Evolutionary conservation across 2,113 vertebrate species (phyloP).

Genomic region (human (Homo sapiens)): DNA sequence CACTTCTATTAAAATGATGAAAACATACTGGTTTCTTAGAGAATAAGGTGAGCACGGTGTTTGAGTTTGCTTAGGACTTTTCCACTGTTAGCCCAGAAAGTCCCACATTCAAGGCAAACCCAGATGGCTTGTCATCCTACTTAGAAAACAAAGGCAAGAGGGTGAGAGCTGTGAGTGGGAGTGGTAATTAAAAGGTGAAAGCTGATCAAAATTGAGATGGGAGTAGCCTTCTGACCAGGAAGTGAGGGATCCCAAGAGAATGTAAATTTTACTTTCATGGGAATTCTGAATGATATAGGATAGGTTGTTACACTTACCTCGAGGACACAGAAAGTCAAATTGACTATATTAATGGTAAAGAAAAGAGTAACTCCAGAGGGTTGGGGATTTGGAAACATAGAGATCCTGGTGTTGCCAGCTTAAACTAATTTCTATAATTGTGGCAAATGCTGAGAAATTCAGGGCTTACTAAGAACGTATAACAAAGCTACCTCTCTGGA

Average conservation of each 20-base stretch:
- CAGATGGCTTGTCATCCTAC: not conserved
- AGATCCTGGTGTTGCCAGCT: not conserved
- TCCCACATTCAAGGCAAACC: not conserved
- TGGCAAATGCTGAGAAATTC: not conserved
- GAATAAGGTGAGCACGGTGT: not conserved
- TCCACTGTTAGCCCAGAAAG: not conserved
- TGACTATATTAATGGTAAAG: not conserved
- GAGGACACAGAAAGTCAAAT: not conserved
- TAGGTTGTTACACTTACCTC: not conserved
- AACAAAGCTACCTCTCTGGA: no score
- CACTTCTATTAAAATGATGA: not conserved
- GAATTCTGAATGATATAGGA: not conserved
- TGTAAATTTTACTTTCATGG: not conserved
- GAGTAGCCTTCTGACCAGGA: not conserved
- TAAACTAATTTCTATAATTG: not conserved
- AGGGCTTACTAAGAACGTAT: accelerated
- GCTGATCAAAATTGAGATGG: not conserved
- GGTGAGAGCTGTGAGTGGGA: no score
- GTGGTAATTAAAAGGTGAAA: not conserved
- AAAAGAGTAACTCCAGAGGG: not conserved
- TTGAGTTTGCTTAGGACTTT: not conserved
- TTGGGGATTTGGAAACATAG: not conserved
- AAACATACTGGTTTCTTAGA: not conserved
- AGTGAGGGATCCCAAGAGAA: not conserved
- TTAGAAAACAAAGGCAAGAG: not conserved